Percentiles rank a stretch among this genome's conserved stretches.
Evolutionary conservation across 2,113 vertebrate species (phyloP).

Genomic region (Urocynchramus pylzowi): DNA sequence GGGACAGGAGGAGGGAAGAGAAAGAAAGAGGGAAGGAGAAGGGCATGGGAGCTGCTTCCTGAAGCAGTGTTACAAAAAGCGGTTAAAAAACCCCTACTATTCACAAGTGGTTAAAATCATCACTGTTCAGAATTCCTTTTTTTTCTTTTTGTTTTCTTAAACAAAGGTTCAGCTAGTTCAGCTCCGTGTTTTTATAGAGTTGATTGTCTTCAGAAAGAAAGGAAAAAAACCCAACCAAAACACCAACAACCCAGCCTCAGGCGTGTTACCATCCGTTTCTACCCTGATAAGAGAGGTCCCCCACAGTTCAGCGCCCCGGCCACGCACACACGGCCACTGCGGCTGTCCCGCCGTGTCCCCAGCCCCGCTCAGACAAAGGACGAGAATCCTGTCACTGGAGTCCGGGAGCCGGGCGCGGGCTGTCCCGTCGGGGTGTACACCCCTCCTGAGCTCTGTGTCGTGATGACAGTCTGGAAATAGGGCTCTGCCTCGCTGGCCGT

Average conservation of each 20-base stretch:
- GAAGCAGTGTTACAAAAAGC: conserved; percentile 74
- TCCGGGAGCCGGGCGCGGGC: conserved; percentile 83
- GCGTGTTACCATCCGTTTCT: conserved; percentile 37
- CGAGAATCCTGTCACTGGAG: conserved; percentile 94
- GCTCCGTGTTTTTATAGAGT: conserved; percentile 50
- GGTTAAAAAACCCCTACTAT: conserved; percentile 67
- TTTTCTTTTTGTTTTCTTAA: conserved; percentile 6
- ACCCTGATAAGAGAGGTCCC: conserved; percentile 59
- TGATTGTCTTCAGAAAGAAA: conserved; percentile 63
- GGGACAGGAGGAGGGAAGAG: background rate
- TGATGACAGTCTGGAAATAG: conserved; percentile 91
- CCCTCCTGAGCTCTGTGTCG: conserved; percentile 92
- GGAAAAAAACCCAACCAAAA: background rate
- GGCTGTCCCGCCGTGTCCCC: background rate
- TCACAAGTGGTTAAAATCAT: conserved; percentile 69
- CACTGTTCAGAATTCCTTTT: conserved; percentile 46
- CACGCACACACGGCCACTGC: background rate
- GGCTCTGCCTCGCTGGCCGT: conserved; percentile 78
- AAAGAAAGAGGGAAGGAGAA: conserved; percentile 49
- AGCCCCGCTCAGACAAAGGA: conserved; percentile 86
- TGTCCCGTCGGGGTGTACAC: conserved; percentile 86
- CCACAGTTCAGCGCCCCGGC: conserved; percentile 29
- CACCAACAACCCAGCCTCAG: conserved; percentile 25
- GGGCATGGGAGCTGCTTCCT: conserved; percentile 56
- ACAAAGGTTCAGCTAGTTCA: conserved; percentile 57